Evolutionary conservation across 2,797 vertebrate species (phyloP).

Genomic region (Megaceryle alcyon): DNA sequence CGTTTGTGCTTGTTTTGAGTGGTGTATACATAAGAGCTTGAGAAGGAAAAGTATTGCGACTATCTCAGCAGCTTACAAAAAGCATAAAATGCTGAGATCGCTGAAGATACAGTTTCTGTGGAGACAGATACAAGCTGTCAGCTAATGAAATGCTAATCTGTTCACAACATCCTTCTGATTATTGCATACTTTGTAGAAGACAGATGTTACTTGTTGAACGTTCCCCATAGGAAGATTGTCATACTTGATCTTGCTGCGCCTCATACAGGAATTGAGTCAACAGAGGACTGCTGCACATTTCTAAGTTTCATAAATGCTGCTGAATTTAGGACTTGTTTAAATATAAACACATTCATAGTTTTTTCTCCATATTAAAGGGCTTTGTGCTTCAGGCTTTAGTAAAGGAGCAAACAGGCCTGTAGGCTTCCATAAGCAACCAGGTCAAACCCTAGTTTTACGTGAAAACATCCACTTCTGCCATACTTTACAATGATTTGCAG

Average conservation of each 20-base stretch:
- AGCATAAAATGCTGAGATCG: not conserved
- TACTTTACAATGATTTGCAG: not conserved
- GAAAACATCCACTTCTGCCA: not conserved
- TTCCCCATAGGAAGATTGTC: not conserved
- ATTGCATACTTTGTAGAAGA: not conserved
- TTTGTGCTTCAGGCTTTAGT: not conserved
- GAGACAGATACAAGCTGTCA: not conserved
- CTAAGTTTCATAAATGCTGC: not conserved
- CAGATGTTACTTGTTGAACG: conserved; percentile 19
- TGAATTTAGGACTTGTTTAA: not conserved
- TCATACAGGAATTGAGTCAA: not conserved
- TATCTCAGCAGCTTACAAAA: not conserved
- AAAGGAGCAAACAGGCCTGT: not conserved
- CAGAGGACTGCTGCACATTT: not conserved
- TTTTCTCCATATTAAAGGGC: not conserved
- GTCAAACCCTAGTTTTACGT: not conserved
- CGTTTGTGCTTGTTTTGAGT: not conserved
- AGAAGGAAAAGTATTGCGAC: not conserved
- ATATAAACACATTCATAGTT: not conserved
- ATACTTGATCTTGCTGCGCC: not conserved
- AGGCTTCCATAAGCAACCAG: not conserved
- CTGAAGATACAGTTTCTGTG: not conserved
- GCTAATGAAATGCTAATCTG: not conserved
- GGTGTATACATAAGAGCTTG: not conserved
- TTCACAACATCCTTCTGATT: not conserved